Percentiles rank a stretch among this genome's conserved stretches.
Evolutionary conservation across 2,797 vertebrate genomes (phyloP).

Genomic region (Chaunax sp.): DNA sequence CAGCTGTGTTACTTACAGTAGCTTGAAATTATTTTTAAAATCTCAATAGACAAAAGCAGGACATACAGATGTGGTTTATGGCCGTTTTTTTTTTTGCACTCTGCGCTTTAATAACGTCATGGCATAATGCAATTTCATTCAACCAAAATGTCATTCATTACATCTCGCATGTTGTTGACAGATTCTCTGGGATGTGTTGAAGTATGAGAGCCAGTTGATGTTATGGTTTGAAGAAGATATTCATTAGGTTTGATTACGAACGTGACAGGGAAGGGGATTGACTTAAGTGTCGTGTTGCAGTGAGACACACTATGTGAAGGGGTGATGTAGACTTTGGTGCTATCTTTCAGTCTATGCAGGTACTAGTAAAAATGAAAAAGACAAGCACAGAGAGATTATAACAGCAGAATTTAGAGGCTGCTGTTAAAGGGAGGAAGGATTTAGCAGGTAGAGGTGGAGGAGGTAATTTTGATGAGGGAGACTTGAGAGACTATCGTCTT

Average conservation of each 20-base stretch:
- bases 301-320: slow-evolving; percentile 29
- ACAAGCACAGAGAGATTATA: slow-evolving; percentile 36
- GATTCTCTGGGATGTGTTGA: not conserved
- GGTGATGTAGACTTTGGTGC: slow-evolving; percentile 41
- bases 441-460: slow-evolving; percentile 5
- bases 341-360: slow-evolving; percentile 59
- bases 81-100: not conserved
- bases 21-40: slow-evolving; percentile 15
- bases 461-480: slow-evolving; percentile 8
- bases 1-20: slow-evolving; percentile 3
- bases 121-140: not conserved
- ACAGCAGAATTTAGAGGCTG: slow-evolving; percentile 40
- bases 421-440: slow-evolving; percentile 22
- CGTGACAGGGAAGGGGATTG: slow-evolving; percentile 24
- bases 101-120: slow-evolving; percentile 2
- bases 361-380: slow-evolving; percentile 44
- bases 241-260: slow-evolving; percentile 17
- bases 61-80: not conserved
- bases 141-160: not conserved
- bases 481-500: slow-evolving; percentile 37
- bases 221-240: not conserved
- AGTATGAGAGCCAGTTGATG: not conserved
- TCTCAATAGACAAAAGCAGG: too few species aligned
- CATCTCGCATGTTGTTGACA: not conserved
- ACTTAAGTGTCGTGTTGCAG: slow-evolving; percentile 29